Evolutionary conservation across 2,797 vertebrate species (phyloP).

Genomic region (Platyrinchus mystaceus): DNA sequence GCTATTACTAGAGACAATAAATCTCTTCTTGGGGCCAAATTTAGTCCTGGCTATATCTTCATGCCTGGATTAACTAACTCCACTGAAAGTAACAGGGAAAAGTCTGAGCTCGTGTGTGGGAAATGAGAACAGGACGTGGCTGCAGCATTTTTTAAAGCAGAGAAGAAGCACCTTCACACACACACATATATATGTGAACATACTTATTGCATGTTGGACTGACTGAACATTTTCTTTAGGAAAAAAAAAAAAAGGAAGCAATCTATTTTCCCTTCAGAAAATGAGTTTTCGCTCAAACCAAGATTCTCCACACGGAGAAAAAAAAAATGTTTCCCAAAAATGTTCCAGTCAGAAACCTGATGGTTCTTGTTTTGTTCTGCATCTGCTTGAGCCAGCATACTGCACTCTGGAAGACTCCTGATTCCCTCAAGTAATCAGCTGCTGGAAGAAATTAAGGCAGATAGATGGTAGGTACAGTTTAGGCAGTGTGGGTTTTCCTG

Average conservation of each 20-base stretch:
- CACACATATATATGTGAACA: not conserved
- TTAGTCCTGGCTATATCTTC: not conserved
- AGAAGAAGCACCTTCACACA: not conserved
- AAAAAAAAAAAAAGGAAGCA: not conserved
- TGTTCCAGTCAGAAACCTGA: not conserved
- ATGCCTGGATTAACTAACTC: not conserved
- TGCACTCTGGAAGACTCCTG: not conserved
- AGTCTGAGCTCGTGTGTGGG: not conserved
- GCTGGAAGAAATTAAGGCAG: not conserved
- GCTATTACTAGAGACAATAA: constrained; percentile 1
- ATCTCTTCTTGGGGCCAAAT: constrained; percentile 17
- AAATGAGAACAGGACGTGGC: not conserved
- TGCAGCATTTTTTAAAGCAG: not conserved
- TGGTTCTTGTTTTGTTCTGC: not conserved
- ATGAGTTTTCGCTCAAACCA: not conserved
- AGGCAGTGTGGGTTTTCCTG: not conserved
- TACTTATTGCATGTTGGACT: not conserved
- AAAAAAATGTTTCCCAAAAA: not conserved
- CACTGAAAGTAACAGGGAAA: not conserved
- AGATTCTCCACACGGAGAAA: not conserved
- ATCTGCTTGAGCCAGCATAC: not conserved
- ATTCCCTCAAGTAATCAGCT: not conserved
- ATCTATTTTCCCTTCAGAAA: not conserved
- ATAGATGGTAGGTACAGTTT: not conserved
- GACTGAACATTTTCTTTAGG: not conserved